A percentile compares a stretch with the other conserved stretches of the same genome.
phyloP scores from a whole-genome alignment of 2,113 vertebrate genomes.

The Oreochromis spilurus region DNA sequence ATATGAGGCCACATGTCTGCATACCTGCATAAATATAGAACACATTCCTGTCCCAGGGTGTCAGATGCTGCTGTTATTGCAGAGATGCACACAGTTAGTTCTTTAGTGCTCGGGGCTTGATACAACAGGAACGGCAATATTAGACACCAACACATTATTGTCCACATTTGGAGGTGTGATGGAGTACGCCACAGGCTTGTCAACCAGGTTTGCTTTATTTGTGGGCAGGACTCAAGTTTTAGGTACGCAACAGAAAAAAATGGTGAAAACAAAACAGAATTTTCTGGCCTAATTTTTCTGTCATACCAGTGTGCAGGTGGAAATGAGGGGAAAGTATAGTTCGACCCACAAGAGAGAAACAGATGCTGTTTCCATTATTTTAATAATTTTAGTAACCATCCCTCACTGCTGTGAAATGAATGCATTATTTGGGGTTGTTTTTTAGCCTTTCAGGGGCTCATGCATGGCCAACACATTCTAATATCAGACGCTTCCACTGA shows the following conservation, averaged over 20 bases:
- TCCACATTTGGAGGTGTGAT: neutral
- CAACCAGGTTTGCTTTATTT: accelerated
- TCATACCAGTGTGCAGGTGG: neutral
- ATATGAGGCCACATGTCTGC: neutral
- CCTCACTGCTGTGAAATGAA: neutral
- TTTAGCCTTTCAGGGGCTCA: neutral
- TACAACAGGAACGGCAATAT: neutral
- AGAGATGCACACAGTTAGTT: neutral
- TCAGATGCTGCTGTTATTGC: neutral
- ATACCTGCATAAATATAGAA: neutral
- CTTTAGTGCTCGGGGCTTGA: neutral
- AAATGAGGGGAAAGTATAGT: neutral
- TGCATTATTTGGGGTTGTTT: neutral
- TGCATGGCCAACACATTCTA: neutral
- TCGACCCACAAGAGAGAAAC: neutral
- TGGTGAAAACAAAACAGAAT: neutral
- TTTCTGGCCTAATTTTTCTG: neutral
- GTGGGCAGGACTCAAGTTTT: neutral
- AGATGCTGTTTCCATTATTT: neutral
- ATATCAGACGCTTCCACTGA: neutral
- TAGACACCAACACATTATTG: neutral
- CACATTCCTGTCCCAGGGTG: neutral
- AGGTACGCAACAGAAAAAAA: neutral
- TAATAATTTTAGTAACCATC: neutral
- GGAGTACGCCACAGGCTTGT: neutral